phyloP scores from a whole-genome alignment of 2,888 invertebrate species.

The Opisthograptis luteolata region DNA sequence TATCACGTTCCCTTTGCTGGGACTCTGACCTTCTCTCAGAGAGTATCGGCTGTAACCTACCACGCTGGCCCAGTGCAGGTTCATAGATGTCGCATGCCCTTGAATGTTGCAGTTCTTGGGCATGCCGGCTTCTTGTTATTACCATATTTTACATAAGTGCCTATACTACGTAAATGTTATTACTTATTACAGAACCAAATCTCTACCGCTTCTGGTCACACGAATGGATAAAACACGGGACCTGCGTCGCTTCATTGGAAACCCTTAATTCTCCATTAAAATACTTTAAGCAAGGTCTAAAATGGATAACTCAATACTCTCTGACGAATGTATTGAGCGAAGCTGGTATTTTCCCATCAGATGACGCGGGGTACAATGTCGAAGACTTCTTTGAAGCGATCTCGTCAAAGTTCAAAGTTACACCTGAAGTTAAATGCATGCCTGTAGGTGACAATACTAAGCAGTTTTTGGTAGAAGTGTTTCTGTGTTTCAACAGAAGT shows the following conservation, averaged over 20 bases:
- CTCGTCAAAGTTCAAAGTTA: background rate
- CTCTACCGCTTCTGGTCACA: slow-evolving; percentile 86
- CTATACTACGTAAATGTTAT: background rate
- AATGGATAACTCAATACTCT: slow-evolving; percentile 83
- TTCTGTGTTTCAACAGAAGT: background rate
- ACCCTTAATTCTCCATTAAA: slow-evolving; percentile 84
- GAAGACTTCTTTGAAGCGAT: background rate
- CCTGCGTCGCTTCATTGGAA: slow-evolving; percentile 86
- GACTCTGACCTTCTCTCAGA: too few species aligned
- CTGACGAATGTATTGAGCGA: slow-evolving; percentile 83
- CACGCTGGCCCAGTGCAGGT: too few species aligned
- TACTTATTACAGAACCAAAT: background rate
- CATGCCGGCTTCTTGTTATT: too few species aligned
- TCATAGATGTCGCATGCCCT: too few species aligned
- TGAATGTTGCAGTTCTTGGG: too few species aligned
- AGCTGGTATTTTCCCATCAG: slow-evolving; percentile 77
- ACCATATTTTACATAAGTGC: too few species aligned
- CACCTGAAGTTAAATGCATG: background rate
- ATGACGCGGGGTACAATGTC: background rate
- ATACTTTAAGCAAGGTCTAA: slow-evolving; percentile 87
- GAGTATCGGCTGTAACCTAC: too few species aligned
- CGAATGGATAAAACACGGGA: slow-evolving; percentile 92
- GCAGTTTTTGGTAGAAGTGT: background rate
- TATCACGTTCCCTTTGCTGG: too few species aligned
- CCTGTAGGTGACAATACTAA: background rate